These are phyloP conservation scores for Caenorhabditis parvicauda DNA, from an alignment of 2,888 invertebrate genomes.

Conservation along the genomic window DNA sequence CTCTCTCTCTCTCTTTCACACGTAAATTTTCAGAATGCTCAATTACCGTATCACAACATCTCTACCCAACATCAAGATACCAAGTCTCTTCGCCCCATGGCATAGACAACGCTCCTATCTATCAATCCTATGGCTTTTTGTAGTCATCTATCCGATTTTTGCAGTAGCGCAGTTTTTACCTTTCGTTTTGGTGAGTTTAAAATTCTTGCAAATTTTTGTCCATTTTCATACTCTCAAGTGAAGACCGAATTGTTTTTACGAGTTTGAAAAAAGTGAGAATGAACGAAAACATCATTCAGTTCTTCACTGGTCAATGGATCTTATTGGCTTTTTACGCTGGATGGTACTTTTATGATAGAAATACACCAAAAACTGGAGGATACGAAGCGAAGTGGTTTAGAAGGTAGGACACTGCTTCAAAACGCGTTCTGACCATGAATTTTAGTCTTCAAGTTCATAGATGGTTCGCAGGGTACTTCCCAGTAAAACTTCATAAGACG, in stretches of 20 bases:
- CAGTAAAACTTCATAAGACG: constrained; percentile 79
- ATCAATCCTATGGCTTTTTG: constrained; percentile 25
- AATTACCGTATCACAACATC: constrained; percentile 18
- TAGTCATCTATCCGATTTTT: constrained; percentile 27
- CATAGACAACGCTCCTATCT: constrained; percentile 14
- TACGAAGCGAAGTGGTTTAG: constrained; percentile 24
- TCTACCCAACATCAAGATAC: constrained; percentile 16
- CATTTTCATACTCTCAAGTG: not conserved
- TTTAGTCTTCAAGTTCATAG: constrained; percentile 69
- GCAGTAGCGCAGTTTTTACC: constrained; percentile 25
- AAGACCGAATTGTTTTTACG: not conserved
- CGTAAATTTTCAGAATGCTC: constrained; percentile 12
- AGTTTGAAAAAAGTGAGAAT: not conserved
- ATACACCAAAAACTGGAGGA: constrained; percentile 27
- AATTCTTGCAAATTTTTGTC: not conserved
- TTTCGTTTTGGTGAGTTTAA: constrained; percentile 14
- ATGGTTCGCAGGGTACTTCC: constrained; percentile 80
- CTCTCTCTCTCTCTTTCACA: not conserved
- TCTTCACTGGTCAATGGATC: constrained; percentile 35
- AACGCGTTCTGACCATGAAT: not conserved
- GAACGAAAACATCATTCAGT: constrained; percentile 2
- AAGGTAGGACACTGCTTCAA: not conserved
- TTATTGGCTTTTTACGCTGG: constrained; percentile 17
- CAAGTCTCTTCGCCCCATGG: constrained; percentile 28
- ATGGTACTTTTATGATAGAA: constrained; percentile 31